These are phyloP conservation scores for Alectura lathami DNA, from an alignment of 2,113 vertebrate genomes.

Conservation along the genomic window DNA sequence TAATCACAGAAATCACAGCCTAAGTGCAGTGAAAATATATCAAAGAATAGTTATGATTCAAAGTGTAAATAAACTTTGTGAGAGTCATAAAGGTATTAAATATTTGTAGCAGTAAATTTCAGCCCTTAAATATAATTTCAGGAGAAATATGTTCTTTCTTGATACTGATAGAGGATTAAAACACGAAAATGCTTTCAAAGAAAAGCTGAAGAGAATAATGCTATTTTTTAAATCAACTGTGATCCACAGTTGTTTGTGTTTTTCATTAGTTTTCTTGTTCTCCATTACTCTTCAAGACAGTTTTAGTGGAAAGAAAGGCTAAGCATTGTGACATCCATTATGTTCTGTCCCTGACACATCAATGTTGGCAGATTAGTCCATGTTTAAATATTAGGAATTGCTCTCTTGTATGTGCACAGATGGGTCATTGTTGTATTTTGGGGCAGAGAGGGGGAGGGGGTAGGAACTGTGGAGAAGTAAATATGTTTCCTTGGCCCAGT, in stretches of 20 bases:
- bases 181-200: background rate
- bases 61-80: background rate
- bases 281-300: conserved; percentile 43
- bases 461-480: conserved; percentile 1
- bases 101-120: background rate
- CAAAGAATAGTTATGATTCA: background rate
- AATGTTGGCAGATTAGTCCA: conserved; percentile 41
- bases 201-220: background rate
- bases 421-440: conserved; percentile 64
- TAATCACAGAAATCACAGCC: background rate
- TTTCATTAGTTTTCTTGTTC: background rate
- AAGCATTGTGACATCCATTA: conserved; percentile 69
- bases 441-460: conserved; percentile 28
- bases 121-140: background rate
- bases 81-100: background rate
- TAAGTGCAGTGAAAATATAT: background rate
- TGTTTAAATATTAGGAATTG: conserved; percentile 63
- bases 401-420: conserved; percentile 68
- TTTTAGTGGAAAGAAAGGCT: conserved; percentile 61
- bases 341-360: conserved; percentile 44
- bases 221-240: background rate
- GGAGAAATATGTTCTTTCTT: background rate
- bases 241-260: conserved; percentile 12
- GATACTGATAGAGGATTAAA: background rate
- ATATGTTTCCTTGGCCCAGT: conserved; percentile 24